Evolutionary conservation across 2,113 vertebrate species (phyloP).

Genomic region (Sylvietta virens): DNA sequence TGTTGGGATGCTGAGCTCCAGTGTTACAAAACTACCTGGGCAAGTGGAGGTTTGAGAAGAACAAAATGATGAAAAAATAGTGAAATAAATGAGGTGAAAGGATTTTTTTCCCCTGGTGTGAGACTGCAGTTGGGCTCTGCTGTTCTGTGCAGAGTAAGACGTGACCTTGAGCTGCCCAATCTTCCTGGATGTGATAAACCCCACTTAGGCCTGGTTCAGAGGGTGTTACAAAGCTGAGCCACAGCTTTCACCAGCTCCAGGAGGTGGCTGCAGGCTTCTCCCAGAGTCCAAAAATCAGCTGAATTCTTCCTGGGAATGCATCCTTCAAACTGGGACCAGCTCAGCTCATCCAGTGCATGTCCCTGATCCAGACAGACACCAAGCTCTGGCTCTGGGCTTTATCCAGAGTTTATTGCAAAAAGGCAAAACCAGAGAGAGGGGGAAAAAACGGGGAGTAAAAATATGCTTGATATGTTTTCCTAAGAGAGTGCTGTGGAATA

Average conservation of each 20-base stretch:
- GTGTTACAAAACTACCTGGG: not conserved
- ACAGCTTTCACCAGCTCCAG: not conserved
- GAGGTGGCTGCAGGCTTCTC: not conserved
- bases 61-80: not conserved
- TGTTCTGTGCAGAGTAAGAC: accelerated
- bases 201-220: not conserved
- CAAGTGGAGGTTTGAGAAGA: not conserved
- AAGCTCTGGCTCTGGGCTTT: not conserved
- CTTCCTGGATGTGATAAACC: not conserved
- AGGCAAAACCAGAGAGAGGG: accelerated
- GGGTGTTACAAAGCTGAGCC: not conserved
- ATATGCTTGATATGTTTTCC: not conserved
- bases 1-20: not conserved
- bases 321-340: not conserved
- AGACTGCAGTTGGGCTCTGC: not conserved
- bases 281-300: not conserved
- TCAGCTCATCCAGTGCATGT: not conserved
- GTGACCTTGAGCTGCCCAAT: not conserved
- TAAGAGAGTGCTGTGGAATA: not conserved
- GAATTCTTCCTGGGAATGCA: not conserved
- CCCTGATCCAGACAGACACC: not conserved
- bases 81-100: not conserved
- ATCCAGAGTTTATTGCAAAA: not conserved
- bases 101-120: not conserved
- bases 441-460: not conserved